A percentile compares a stretch with the other conserved stretches of the same genome.
Evolutionary conservation across 2,888 invertebrate genomes (phyloP).

Genomic region (Pterobdella sp.): DNA sequence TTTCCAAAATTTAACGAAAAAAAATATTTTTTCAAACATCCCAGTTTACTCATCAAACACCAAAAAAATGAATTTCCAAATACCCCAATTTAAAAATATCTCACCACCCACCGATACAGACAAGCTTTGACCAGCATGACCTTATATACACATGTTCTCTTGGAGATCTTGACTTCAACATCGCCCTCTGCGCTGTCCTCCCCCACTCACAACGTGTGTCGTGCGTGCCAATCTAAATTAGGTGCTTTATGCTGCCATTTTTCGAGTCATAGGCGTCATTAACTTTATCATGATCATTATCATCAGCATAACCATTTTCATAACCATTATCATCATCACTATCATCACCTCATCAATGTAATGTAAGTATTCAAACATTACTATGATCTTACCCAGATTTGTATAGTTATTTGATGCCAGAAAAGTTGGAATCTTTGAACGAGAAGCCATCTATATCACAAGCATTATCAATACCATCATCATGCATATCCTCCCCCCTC

Average conservation of each 20-base stretch:
- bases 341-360: too few species aligned
- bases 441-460: background rate
- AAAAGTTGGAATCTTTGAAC: background rate
- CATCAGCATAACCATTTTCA: too few species aligned
- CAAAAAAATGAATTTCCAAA: too few species aligned
- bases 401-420: background rate
- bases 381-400: background rate
- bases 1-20: too few species aligned
- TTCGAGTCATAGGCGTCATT: background rate
- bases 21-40: too few species aligned
- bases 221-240: constrained; percentile 1
- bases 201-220: constrained; percentile 4
- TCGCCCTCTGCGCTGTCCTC: constrained; percentile 27
- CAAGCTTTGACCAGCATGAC: constrained; percentile 87
- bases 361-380: too few species aligned
- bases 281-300: too few species aligned
- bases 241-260: background rate
- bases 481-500: background rate
- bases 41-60: too few species aligned
- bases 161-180: constrained; percentile 66
- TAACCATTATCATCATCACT: too few species aligned
- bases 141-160: constrained; percentile 67
- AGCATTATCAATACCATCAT: background rate
- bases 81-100: too few species aligned
- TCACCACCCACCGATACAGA: too few species aligned